phyloP scores from a whole-genome alignment of 37 sponge, comb jelly and placozoan genomes.

The Beroe ovata region DNA sequence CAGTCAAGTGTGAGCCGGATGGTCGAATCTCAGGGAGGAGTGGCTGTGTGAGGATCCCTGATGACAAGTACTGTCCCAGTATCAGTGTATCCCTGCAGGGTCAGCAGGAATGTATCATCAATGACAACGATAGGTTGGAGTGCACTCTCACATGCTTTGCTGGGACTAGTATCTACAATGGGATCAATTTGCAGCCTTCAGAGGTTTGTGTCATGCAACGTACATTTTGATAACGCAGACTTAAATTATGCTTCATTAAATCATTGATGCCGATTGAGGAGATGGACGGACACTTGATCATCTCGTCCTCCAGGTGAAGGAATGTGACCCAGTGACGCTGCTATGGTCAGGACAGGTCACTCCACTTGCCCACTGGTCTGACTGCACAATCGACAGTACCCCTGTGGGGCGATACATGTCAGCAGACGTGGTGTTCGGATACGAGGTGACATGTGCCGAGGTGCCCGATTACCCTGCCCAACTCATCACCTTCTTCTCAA shows the following conservation, averaged over 20 bases:
- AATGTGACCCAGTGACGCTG: not conserved
- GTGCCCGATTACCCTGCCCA: conserved; percentile 63
- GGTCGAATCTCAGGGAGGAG: not conserved
- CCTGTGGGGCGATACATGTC: conserved; percentile 19
- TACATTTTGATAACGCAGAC: too few relatives aligned
- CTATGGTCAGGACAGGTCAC: conserved; percentile 18
- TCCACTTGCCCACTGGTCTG: conserved; percentile 22
- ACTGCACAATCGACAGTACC: not conserved
- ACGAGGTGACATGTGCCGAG: not conserved
- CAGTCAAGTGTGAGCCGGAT: not conserved
- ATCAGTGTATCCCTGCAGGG: not conserved
- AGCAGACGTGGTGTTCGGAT: not conserved
- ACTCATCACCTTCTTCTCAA: conserved; percentile 56
- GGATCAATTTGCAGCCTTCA: not conserved
- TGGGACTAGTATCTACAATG: conserved; percentile 10
- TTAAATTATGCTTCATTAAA: too few relatives aligned
- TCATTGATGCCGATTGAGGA: too few relatives aligned
- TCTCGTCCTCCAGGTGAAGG: conserved; percentile 50
- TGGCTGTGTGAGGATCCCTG: conserved; percentile 7
- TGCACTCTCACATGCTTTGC: conserved; percentile 22
- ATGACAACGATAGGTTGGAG: not conserved
- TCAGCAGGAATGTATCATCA: not conserved
- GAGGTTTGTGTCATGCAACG: too few relatives aligned
- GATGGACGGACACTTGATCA: too few relatives aligned
- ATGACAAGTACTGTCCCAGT: not conserved